phyloP scores from a whole-genome alignment of 2,797 vertebrate species.

The Arctocebus calabarensis region DNA sequence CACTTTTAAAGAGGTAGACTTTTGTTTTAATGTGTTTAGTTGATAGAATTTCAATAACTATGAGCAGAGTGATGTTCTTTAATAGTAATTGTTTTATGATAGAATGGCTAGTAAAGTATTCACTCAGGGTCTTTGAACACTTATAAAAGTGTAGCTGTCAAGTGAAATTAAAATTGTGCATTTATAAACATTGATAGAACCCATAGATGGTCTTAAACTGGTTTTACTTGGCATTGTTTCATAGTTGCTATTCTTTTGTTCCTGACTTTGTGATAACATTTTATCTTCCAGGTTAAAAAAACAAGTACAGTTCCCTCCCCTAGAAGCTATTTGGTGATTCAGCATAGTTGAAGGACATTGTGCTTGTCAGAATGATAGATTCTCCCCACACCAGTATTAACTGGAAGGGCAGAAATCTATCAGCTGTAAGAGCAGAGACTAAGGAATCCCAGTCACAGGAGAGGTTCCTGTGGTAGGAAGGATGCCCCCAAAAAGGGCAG shows the following conservation, averaged over 20 bases:
- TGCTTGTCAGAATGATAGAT: slow-evolving; percentile 53
- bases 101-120: slow-evolving; percentile 46
- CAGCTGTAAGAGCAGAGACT: slow-evolving; percentile 36
- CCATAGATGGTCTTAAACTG: background rate
- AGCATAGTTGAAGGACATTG: slow-evolving; percentile 40
- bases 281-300: slow-evolving; percentile 39
- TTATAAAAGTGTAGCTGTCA: slow-evolving; percentile 54
- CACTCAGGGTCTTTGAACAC: slow-evolving; percentile 46
- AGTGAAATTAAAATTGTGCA: slow-evolving; percentile 48
- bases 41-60: slow-evolving; percentile 58
- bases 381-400: background rate
- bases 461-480: background rate
- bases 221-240: slow-evolving; percentile 53
- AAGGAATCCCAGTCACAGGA: slow-evolving; percentile 23
- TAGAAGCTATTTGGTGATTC: slow-evolving; percentile 53
- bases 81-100: slow-evolving; percentile 45
- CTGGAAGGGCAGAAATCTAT: slow-evolving; percentile 45
- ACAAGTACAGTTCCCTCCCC: background rate
- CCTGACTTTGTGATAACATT: slow-evolving; percentile 37
- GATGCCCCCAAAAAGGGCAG: background rate
- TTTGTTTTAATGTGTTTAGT: slow-evolving; percentile 33
- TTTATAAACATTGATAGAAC: slow-evolving; percentile 31
- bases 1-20: slow-evolving; percentile 47
- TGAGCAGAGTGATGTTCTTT: slow-evolving; percentile 2
- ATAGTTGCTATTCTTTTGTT: slow-evolving; percentile 50